A percentile compares a stretch with the other conserved stretches of the same genome.
Evolutionary conservation across 2,797 vertebrate genomes (phyloP).

Genomic region (Alectoris magna): DNA sequence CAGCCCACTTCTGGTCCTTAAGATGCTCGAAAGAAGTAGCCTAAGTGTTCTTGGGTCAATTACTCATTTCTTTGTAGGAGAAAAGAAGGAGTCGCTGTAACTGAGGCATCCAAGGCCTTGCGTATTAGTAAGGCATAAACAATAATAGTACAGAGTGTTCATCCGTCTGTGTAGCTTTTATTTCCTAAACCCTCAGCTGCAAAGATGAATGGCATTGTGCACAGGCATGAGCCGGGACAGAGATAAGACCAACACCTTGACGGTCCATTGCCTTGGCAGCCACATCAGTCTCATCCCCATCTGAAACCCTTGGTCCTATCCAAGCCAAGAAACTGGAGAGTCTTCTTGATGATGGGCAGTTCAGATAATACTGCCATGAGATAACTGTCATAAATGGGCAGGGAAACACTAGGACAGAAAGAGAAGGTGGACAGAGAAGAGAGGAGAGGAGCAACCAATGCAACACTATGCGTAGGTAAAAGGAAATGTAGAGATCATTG

Average conservation of each 20-base stretch:
- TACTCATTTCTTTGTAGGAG: not conserved
- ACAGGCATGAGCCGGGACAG: not conserved
- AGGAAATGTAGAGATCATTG: not conserved
- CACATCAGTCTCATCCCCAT: not conserved
- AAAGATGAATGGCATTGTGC: not conserved
- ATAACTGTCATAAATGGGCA: not conserved
- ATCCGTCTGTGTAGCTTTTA: not conserved
- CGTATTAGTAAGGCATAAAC: not conserved
- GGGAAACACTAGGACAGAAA: not conserved
- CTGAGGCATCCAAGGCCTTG: not conserved
- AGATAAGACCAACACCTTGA: not conserved
- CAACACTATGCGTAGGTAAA: not conserved
- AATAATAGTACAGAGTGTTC: not conserved
- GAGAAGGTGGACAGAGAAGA: not conserved
- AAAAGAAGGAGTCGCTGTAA: not conserved
- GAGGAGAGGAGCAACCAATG: not conserved
- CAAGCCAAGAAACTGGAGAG: not conserved
- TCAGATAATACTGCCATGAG: not conserved
- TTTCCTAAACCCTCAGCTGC: not conserved
- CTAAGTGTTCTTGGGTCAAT: not conserved
- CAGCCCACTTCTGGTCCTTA: constrained; percentile 17
- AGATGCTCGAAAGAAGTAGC: not conserved
- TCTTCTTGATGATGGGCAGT: not conserved
- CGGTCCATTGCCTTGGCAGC: not conserved
- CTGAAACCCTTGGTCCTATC: not conserved